Evolutionary conservation across 1,140 invertebrate genomes (phyloP), one percentile per base, ranked within the genome.

Genomic region (Aricia agestis): DNA sequence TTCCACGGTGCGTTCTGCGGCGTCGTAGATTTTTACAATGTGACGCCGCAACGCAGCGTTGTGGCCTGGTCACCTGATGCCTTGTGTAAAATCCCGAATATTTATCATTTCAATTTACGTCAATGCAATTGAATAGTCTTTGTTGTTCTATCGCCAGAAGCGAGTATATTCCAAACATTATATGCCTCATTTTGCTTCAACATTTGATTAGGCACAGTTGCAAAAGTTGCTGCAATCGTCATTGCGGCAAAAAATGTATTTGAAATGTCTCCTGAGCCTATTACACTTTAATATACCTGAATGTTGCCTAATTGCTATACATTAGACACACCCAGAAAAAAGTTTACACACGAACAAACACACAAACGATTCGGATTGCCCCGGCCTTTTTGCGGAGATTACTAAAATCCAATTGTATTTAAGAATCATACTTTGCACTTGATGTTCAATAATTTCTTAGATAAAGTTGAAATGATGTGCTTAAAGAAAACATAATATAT

Each of bases 341-440:
- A 45, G 36, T 72, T 78, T 71, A 72, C 72, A 75, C 72, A 59
- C 69, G 75, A 74, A 74, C 72, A 77, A 73, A 78, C 71, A 78
- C 75, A 75, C 75, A 76, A 76, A 75, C 77, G 69, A 78, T 82
- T 80, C 79, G 72, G 72, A 79, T 80, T 77, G 73, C 70, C 66
- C 70, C 52, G 73, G 61, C 67, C 76, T 82, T 84, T 85, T 83
- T 83, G 74, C 69, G 17, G 42, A 75, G 74, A 80, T 83, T 85
- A 83, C 70, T 71, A 70, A 71, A 85, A 85, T 85, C 81, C 79
- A 81, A 85, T 84, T 76, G 71, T 66, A 68, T n/a, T 17, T 15
- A 59, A 59, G 18, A 63, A 36, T 36, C 6, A 3, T 18, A 19
- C 18, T 0, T 63, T 63, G 59, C 4, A 19, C 3, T 52, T 15